Evolutionary conservation across 2,113 vertebrate species (phyloP).

Genomic region (Ceyx margarethae): DNA sequence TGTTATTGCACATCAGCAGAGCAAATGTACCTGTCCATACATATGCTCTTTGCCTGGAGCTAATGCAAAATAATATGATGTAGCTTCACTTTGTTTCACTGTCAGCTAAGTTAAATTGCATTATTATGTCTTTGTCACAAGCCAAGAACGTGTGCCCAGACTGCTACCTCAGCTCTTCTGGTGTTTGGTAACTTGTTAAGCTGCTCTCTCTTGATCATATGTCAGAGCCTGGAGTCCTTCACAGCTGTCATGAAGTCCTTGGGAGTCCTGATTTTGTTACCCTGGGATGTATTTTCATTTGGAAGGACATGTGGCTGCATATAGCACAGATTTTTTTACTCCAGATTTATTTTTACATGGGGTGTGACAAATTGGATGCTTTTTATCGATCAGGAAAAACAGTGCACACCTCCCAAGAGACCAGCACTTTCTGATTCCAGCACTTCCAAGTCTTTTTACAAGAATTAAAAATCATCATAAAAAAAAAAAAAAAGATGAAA

Average conservation of each 20-base stretch:
- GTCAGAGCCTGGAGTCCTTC: slow-evolving; percentile 41
- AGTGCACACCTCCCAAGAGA: background rate
- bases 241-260: slow-evolving; percentile 43
- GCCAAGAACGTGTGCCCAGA: slow-evolving; percentile 1
- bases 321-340: background rate
- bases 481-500: background rate
- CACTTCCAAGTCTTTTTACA: background rate
- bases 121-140: slow-evolving; percentile 48
- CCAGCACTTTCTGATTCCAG: background rate
- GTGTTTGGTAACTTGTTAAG: slow-evolving; percentile 37
- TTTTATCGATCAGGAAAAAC: background rate
- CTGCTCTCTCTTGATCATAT: background rate
- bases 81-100: slow-evolving; percentile 54
- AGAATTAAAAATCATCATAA: background rate
- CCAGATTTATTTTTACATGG: background rate
- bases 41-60: slow-evolving; percentile 23
- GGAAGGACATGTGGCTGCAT: background rate
- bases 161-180: slow-evolving; percentile 62
- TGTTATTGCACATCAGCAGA: background rate
- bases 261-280: background rate
- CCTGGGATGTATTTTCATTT: background rate
- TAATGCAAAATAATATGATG: slow-evolving; percentile 46
- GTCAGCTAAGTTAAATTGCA: slow-evolving; percentile 58
- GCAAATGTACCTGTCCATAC: background rate
- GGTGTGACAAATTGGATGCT: background rate